phyloP scores from a whole-genome alignment of 2,888 invertebrate species.

The Orchesella flavescens region DNA sequence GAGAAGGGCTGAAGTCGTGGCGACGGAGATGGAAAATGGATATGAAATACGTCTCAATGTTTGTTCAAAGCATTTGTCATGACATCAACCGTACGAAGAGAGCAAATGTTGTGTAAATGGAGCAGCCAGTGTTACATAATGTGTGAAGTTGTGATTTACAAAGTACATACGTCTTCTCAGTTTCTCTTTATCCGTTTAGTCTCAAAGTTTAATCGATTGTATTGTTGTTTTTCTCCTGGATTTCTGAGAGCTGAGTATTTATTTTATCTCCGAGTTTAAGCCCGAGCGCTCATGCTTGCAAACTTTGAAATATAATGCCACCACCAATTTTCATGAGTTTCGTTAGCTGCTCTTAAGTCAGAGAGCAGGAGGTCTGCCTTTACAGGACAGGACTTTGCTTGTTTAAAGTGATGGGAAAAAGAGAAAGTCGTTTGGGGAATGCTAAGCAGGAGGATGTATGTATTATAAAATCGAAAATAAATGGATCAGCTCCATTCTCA shows the following conservation, averaged over 20 bases:
- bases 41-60: constrained; percentile 32
- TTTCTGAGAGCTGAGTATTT: background rate
- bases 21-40: constrained; percentile 23
- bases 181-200: background rate
- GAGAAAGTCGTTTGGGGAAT: background rate
- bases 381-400: too few species aligned
- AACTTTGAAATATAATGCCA: background rate
- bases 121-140: constrained; percentile 10
- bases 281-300: background rate
- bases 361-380: too few species aligned
- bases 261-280: background rate
- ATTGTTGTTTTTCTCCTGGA: background rate
- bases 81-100: constrained; percentile 27
- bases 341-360: too few species aligned
- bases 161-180: constrained; percentile 2
- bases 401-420: background rate
- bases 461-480: constrained; percentile 46
- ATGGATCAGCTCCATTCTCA: constrained; percentile 49
- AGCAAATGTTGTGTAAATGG: constrained; percentile 21
- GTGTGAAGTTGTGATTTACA: constrained; percentile 32
- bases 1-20: background rate
- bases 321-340: background rate
- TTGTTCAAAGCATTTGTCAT: constrained; percentile 24
- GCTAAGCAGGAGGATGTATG: constrained; percentile 12
- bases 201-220: background rate